Evolutionary conservation across 2,113 vertebrate species (phyloP).

Genomic region (Burhinus bistriatus): DNA sequence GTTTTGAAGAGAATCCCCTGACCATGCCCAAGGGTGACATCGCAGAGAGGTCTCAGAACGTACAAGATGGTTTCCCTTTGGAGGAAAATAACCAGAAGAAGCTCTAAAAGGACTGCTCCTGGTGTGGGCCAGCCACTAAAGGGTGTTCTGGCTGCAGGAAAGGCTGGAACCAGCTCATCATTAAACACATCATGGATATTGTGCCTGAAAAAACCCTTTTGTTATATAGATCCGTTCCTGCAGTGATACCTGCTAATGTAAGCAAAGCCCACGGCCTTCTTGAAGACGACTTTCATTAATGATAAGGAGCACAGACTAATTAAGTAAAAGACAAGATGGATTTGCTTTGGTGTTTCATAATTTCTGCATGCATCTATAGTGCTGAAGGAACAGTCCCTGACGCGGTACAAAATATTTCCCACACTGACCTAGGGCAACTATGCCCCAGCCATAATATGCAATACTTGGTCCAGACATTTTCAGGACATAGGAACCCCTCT

Average conservation of each 20-base stretch:
- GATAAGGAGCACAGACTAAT: not conserved
- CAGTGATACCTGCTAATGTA: not conserved
- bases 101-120: not conserved
- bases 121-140: not conserved
- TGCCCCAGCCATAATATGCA: not conserved
- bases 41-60: not conserved
- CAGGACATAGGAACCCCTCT: not conserved
- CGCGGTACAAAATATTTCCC: not conserved
- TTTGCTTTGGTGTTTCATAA: not conserved
- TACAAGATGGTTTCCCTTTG: not conserved
- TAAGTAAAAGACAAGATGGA: not conserved
- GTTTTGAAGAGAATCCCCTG: not conserved
- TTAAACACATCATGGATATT: accelerated
- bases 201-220: not conserved
- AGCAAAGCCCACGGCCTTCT: not conserved
- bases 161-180: not conserved
- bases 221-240: not conserved
- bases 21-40: not conserved
- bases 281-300: not conserved
- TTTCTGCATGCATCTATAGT: not conserved
- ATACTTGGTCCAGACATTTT: not conserved
- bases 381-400: not conserved
- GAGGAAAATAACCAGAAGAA: not conserved
- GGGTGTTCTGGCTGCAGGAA: not conserved
- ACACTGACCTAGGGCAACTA: not conserved